Base-by-base conservation (phyloP, 2,888 invertebrate genomes). In the Epinotia ramella region DNA sequence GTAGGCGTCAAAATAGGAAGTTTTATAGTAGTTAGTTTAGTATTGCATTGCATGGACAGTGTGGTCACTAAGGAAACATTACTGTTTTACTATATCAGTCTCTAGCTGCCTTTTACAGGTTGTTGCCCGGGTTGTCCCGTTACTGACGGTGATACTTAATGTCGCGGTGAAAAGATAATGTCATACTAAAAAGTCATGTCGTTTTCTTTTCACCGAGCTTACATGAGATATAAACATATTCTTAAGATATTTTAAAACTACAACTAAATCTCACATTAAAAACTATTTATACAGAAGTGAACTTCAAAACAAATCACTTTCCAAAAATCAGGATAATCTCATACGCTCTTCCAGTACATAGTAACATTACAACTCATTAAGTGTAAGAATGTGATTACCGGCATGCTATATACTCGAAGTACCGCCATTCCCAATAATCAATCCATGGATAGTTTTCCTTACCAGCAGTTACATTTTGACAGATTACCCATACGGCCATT, bases 221-320 rank as follows among this genome's bases (percentile, higher is more conserved):
- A 60, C 4, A 24, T 24, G 24, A 70, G 3, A 62, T 49, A 62
- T 33, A 62, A 49, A 53, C 20, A 18, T 53, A 62, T 63, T 20
- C 53, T 46, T 49, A 70, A 60, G 28, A 62, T 71, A 63, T 63
- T 20, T 63, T 33, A 62, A 24, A 70, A 62, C 33, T 70, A 62
- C 62, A 70, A 70, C 63, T 33, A 71, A 71, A 70, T 70, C 62
- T 62, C 60, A 49, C 18, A 62, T 53, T n/a, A 56, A 44, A 59
- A 69, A 59, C 60, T 62, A 70, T 49, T 70, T 70, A 62, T 62
- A 70, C 60, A 62, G 46, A 70, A 60, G 62, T 53, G 49, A 70
- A 70, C 24, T 49, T 49, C 62, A 62, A 69, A 62, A 62, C 13
- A 62, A 62, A 60, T 49, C 60, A 70, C 62, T 18, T 46, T 70